Percentiles rank a stretch among this genome's conserved stretches.
Conservation (phyloP, 2,888 invertebrate species). For the Endotricha flammealis region DNA sequence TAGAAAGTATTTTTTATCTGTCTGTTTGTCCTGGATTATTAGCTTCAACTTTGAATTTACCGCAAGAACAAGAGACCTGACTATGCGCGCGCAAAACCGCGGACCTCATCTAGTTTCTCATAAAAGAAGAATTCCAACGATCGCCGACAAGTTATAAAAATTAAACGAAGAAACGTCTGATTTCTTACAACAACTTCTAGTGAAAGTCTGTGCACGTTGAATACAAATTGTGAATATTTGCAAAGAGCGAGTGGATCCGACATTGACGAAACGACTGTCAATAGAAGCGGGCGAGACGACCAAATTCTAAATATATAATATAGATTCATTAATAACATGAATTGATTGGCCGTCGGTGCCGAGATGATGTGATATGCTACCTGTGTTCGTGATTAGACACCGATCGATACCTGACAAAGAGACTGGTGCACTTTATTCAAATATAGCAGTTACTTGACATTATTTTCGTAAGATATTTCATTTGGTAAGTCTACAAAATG, state of each 20-base stretch:
- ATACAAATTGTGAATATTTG: slow-evolving; percentile 53
- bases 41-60: too few relatives aligned
- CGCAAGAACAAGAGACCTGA: too few relatives aligned
- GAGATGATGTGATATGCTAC: slow-evolving; percentile 61
- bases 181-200: slow-evolving; percentile 35
- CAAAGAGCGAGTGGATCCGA: slow-evolving; percentile 43
- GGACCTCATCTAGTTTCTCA: too few relatives aligned
- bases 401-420: slow-evolving; percentile 16
- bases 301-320: slow-evolving; percentile 55
- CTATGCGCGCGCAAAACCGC: too few relatives aligned
- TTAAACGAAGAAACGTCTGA: slow-evolving; percentile 39
- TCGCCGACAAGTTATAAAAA: slow-evolving; percentile 43
- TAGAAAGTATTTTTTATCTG: too few relatives aligned
- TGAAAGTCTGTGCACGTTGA: slow-evolving; percentile 32
- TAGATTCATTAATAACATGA: slow-evolving; percentile 63
- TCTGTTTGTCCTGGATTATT: too few relatives aligned
- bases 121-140: slow-evolving; percentile 38
- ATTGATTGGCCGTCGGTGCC: slow-evolving; percentile 48
- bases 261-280: slow-evolving; percentile 71
- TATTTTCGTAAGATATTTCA: too few relatives aligned
- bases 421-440: neutral
- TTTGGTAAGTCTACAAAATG: too few relatives aligned
- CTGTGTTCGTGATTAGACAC: slow-evolving; percentile 55
- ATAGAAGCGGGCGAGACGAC: slow-evolving; percentile 39
- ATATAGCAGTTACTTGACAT: too few relatives aligned